A percentile compares a stretch with the other conserved stretches of the same genome.
Evolutionary conservation across 2,113 vertebrate genomes (phyloP).

Genomic region (Crotalus horridus): DNA sequence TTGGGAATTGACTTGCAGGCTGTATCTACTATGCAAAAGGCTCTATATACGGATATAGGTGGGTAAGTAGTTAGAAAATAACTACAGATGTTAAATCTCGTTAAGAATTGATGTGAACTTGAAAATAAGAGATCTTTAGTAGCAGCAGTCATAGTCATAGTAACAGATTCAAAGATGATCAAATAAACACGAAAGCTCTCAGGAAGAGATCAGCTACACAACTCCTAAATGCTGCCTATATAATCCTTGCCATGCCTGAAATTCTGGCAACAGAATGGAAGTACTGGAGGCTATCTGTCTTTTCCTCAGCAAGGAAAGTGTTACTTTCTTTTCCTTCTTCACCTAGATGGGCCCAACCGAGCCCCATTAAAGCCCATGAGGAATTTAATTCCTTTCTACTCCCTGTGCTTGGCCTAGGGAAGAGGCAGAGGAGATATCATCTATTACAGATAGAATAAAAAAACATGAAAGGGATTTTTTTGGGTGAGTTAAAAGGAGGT

Average conservation of each 20-base stretch:
- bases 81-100: neutral
- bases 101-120: neutral
- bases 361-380: neutral
- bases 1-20: neutral
- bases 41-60: neutral
- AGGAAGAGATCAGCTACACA: neutral
- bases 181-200: neutral
- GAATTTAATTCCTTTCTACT: neutral
- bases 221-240: neutral
- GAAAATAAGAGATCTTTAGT: neutral
- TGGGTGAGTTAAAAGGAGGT: neutral
- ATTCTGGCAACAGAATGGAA: neutral
- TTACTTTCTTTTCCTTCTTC: neutral
- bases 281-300: neutral
- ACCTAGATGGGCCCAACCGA: neutral
- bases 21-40: neutral
- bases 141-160: neutral
- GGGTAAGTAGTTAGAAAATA: neutral
- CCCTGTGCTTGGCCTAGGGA: neutral
- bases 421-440: neutral
- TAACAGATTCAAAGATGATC: neutral
- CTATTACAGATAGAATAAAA: neutral
- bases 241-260: neutral
- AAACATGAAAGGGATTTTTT: neutral
- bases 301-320: neutral